Evolutionary conservation across 2,113 vertebrate species (phyloP), one percentile per base, ranked within the genome.

Genomic region (Variabilichromis moorii): DNA sequence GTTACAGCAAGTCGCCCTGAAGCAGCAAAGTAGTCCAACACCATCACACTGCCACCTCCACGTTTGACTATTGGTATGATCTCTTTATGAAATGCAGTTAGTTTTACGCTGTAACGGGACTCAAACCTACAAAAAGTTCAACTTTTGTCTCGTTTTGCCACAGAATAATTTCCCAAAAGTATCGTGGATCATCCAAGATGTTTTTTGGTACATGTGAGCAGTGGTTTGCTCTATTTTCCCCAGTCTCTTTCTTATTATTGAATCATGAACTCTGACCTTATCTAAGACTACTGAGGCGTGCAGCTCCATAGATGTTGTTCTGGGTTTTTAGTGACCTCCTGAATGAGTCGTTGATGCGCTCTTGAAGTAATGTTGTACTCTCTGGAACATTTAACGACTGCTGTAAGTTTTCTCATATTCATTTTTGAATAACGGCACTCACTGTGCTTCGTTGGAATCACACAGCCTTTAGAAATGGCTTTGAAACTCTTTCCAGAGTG

Each of bases 61-160:
- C 3, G 0, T 68, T 14, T 68, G 19, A 68, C 2, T 68, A 21
- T 9, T 0, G 63, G 11, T 21, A 40, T 21, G 19, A 40, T 14
- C 11, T 9, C 0, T 40, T 68, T 40, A 8, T 40, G 33, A 66
- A 66, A 68, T 68, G 33, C 63, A 40, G 63, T 40, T 68, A 68
- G 0, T 21, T 21, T 68, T 68, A 68, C 19, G 19, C 1, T 13
- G 19, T 21, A 40, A 40, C 7, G 1, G 11, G 33, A 68, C 11
- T 68, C 19, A 68, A 40, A 68, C 7, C 11, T 21, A 21, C 63
- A 21, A 40, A 40, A 68, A 40, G 33, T 21, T 21, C 1, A 0
- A 21, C 33, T 40, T 68, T 68, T 68, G 0, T 68, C 63, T 68
- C 3, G 10, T 37, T 11, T 10, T 10, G 1, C 19, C 19, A 68